A percentile compares a stretch with the other conserved stretches of the same genome.
Evolutionary conservation across 2,113 vertebrate genomes (phyloP).

Genomic region (Acanthisitta chloris): DNA sequence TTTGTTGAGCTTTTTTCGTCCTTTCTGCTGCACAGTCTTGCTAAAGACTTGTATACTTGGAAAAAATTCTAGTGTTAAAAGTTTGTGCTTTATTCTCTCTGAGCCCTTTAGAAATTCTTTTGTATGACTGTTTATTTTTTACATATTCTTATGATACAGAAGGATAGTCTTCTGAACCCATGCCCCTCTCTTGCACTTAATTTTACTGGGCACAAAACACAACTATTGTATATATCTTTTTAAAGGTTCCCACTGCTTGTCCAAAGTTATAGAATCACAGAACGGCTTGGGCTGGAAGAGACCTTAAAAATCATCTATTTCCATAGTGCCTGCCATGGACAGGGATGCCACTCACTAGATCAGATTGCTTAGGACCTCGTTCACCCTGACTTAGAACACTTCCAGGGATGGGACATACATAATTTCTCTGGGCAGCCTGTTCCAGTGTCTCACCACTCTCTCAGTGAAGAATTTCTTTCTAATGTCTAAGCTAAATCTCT

Average conservation of each 20-base stretch:
- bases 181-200: background rate
- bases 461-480: background rate
- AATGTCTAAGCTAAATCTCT: background rate
- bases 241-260: background rate
- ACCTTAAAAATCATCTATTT: background rate
- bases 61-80: background rate
- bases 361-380: background rate
- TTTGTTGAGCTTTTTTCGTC: background rate
- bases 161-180: background rate
- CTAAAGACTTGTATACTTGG: fast-evolving
- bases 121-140: background rate
- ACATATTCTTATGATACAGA: background rate
- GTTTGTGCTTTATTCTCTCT: background rate
- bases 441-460: background rate
- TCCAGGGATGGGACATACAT: background rate
- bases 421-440: background rate
- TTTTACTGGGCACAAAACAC: background rate
- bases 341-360: background rate
- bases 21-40: background rate
- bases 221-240: background rate
- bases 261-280: background rate
- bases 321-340: background rate
- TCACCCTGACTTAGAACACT: background rate
- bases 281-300: background rate
- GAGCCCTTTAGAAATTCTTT: background rate